These are phyloP conservation scores for Microctenopoma stevenorrisi DNA, from an alignment of 2,797 vertebrate species.

Conservation along the genomic window DNA sequence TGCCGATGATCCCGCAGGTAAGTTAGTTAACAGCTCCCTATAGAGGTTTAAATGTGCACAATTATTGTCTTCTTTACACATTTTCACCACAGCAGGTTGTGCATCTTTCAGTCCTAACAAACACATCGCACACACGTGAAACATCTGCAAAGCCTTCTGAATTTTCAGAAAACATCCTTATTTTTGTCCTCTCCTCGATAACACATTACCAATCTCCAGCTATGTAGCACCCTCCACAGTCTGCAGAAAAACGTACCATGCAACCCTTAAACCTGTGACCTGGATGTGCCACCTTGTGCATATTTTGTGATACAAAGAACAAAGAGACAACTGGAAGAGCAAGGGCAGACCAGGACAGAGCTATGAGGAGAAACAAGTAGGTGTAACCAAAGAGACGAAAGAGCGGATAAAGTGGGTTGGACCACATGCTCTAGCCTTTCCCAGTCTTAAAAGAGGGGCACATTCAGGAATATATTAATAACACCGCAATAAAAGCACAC, in stretches of 20 bases:
- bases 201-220: background rate
- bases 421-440: constrained; percentile 41
- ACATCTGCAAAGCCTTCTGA: constrained; percentile 4
- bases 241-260: background rate
- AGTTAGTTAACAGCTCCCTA: constrained; percentile 68
- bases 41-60: constrained; percentile 50
- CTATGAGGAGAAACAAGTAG: constrained; percentile 13
- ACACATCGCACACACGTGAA: constrained; percentile 1
- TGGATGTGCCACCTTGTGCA: background rate
- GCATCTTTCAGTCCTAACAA: constrained; percentile 26
- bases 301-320: background rate
- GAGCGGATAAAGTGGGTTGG: constrained; percentile 22
- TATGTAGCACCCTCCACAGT: background rate
- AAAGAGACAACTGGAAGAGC: constrained; percentile 13
- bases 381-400: constrained; percentile 13
- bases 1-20: constrained; percentile 66
- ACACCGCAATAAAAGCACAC: constrained; percentile 61
- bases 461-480: constrained; percentile 66
- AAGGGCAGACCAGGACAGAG: constrained; percentile 6
- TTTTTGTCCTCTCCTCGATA: background rate
- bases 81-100: constrained; percentile 27
- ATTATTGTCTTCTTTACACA: constrained; percentile 52
- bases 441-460: constrained; percentile 38
- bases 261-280: background rate
- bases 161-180: background rate